Evolutionary conservation across 2,797 vertebrate species (phyloP), one percentile per base, ranked within the genome.

Genomic region (Sebastes reedi): DNA sequence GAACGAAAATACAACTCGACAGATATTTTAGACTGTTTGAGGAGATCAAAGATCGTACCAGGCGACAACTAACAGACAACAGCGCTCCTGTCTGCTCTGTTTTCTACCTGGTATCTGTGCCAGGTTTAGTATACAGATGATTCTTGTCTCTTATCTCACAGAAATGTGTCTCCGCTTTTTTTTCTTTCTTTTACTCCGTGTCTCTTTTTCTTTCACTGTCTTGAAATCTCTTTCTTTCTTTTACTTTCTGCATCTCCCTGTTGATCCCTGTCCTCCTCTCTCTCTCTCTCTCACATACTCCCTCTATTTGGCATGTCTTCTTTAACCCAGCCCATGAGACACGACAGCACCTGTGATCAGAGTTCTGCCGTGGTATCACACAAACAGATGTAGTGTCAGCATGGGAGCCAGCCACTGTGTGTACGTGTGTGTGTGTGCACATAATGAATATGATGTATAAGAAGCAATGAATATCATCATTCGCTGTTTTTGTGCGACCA

Each of bases 351-450:
- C 86, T 91, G 88, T 88, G 93, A 92, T 94, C 92, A 89, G 75
- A 91, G 89, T 84, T 88, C 82, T 86, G 80, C 72, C 0, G 20
- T 29, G 46, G 67, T 80, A 79, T 89, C 82, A 74, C 80, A 75
- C 64, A 83, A 91, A 86, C 92, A 93, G 91, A 93, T 92, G 91
- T 90, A 72, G 72, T 73, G 82, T 87, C 90, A 91, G 91, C 89
- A 82, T 77, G 85, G 79, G 68, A 88, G 77, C 89, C 65, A 77
- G 86, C 27, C 75, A 29, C n/a, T 67, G 25, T 65, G 59, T 67
- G 67, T 75, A 22, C 30, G 24, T 61, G 67, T 42, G 39, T 16
- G 39, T 66, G 36, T 24, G 39, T 50, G 18, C 39, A 55, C 62
- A 58, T 52, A 42, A n/a, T 61, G 25, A 67, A 88, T 54, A 54